These are phyloP conservation scores for Uria lomvia DNA, from an alignment of 2,113 vertebrate genomes.

Conservation along the genomic window DNA sequence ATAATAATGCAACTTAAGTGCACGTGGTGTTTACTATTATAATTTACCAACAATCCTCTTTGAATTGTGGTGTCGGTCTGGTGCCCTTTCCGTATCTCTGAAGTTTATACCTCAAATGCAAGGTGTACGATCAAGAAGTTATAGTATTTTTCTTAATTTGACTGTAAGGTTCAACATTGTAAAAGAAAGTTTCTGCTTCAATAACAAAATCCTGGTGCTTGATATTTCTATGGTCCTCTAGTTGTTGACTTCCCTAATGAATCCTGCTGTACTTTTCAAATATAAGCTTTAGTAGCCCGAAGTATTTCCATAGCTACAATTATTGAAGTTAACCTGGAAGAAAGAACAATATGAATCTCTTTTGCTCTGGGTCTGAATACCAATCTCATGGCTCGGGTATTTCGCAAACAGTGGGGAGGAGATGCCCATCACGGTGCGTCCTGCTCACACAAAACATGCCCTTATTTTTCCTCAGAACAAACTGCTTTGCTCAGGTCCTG, in stretches of 20 bases:
- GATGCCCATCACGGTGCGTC: fast-evolving
- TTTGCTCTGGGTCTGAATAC: background rate
- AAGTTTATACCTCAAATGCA: background rate
- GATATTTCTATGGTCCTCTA: background rate
- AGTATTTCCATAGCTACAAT: background rate
- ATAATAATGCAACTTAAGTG: background rate
- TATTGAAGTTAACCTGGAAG: background rate
- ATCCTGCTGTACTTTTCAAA: background rate
- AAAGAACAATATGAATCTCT: background rate
- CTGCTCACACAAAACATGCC: background rate
- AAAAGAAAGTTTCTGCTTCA: background rate
- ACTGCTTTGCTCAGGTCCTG: background rate
- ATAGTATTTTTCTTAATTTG: background rate
- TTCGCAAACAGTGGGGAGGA: background rate
- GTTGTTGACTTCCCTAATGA: background rate
- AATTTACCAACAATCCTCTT: background rate
- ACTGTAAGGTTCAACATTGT: background rate
- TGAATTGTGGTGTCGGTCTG: background rate
- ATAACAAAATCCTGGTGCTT: background rate
- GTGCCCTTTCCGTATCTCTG: background rate
- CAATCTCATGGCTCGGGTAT: background rate
- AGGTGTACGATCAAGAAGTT: background rate
- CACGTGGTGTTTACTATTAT: background rate
- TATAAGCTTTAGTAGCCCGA: background rate
- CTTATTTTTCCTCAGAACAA: background rate